Conservation (phyloP, 2,797 vertebrate genomes). For the Miichthys miiuy region DNA sequence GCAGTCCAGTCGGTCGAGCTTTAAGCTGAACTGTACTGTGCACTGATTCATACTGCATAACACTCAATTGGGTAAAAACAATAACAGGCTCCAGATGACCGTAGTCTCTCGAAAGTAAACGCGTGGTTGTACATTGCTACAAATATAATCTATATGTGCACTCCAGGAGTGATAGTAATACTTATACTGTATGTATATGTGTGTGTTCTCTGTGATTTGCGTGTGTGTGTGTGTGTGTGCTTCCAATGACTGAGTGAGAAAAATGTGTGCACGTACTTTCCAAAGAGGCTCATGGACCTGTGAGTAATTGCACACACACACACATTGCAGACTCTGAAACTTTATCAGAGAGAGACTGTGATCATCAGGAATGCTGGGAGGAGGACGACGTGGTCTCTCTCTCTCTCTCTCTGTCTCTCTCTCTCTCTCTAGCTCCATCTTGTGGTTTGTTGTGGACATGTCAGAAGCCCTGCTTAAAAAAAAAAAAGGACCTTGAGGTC, state of each 20-base stretch:
- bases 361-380: conserved; percentile 7
- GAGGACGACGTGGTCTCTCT: background rate
- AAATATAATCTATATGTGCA: no score
- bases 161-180: conserved; percentile 38
- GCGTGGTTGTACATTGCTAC: no score
- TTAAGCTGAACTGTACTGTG: no score
- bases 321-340: conserved; percentile 33
- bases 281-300: conserved; percentile 71
- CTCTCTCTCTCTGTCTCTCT: no score
- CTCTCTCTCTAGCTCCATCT: conserved; percentile 65
- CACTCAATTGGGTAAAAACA: no score
- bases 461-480: conserved; percentile 7
- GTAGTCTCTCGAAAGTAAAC: no score
- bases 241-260: conserved; percentile 16
- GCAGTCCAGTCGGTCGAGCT: no score
- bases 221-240: conserved; percentile 19
- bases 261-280: conserved; percentile 45
- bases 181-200: conserved; percentile 18
- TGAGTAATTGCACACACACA: conserved; percentile 49
- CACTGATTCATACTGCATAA: no score
- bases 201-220: background rate
- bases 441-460: conserved; percentile 63
- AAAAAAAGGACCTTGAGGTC: conserved; percentile 22
- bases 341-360: conserved; percentile 40
- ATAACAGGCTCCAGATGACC: no score